A percentile compares a stretch with the other conserved stretches of the same genome.
These are phyloP conservation scores for Ptiloglossa arizonensis DNA, from an alignment of 1,140 invertebrate genomes.

Conservation along the genomic window DNA sequence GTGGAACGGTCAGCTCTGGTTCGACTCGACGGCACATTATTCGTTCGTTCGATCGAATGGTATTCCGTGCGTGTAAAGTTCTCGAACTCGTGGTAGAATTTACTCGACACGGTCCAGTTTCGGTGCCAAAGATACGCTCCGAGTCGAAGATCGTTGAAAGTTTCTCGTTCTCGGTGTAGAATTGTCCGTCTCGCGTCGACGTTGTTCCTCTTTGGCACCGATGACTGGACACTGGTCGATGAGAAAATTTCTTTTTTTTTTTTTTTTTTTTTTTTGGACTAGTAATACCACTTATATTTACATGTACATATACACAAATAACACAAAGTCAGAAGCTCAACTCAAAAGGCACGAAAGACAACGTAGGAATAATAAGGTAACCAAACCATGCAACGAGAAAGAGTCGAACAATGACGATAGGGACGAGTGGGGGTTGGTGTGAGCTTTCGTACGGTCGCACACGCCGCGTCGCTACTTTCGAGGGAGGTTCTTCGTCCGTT, in stretches of 20 bases:
- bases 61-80: slow-evolving; percentile 22
- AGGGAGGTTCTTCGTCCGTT: slow-evolving; percentile 5
- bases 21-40: neutral
- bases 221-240: slow-evolving; percentile 33
- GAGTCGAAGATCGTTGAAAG: slow-evolving; percentile 3
- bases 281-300: slow-evolving; percentile 50
- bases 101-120: slow-evolving; percentile 40
- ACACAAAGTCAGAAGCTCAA: slow-evolving; percentile 77
- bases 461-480: slow-evolving; percentile 25
- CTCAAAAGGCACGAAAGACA: slow-evolving; percentile 81
- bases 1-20: no score
- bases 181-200: no score
- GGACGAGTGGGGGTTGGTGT: slow-evolving; percentile 14
- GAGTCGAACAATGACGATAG: slow-evolving; percentile 60
- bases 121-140: slow-evolving; percentile 60
- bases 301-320: slow-evolving; percentile 60
- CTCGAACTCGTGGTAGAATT: slow-evolving; percentile 33
- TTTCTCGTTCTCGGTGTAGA: no score
- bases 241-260: no score
- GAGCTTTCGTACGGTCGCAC: slow-evolving; percentile 6
- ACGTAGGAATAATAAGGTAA: slow-evolving; percentile 80
- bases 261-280: no score
- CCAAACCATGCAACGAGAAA: slow-evolving; percentile 83
- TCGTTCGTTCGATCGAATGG: slow-evolving; percentile 3
- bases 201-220: slow-evolving; percentile 62